Conservation (phyloP, 2,797 vertebrate species). For the Gallinago nigripennis region DNA sequence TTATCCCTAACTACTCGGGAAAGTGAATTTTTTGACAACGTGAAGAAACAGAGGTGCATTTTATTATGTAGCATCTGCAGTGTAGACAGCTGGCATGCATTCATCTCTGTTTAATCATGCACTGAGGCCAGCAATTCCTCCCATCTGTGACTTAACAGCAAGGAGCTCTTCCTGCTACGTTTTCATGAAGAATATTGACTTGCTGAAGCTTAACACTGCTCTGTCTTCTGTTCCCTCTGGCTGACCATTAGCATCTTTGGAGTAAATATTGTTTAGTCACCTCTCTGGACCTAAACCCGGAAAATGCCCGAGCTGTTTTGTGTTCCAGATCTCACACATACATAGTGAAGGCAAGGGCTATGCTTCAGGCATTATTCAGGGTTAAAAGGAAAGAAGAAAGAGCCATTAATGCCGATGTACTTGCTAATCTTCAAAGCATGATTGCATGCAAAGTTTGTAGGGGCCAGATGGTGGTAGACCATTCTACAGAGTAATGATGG, state of each 20-base stretch:
- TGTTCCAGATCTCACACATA: neutral
- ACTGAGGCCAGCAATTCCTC: neutral
- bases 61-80: neutral
- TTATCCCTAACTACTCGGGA: neutral
- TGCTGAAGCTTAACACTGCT: neutral
- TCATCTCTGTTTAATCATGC: neutral
- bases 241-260: neutral
- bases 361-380: neutral
- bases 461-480: neutral
- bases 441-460: neutral
- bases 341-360: neutral
- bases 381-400: neutral
- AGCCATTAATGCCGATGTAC: neutral
- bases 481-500: neutral
- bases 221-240: neutral
- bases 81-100: neutral
- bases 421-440: neutral
- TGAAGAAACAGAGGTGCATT: neutral
- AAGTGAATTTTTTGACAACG: neutral
- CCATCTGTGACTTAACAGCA: neutral
- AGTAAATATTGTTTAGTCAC: neutral
- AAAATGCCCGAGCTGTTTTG: too few relatives aligned
- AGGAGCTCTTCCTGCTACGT: neutral
- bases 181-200: neutral
- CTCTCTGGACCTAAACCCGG: neutral